phyloP scores from a whole-genome alignment of 2,113 vertebrate genomes.

The Tautogolabrus adspersus region DNA sequence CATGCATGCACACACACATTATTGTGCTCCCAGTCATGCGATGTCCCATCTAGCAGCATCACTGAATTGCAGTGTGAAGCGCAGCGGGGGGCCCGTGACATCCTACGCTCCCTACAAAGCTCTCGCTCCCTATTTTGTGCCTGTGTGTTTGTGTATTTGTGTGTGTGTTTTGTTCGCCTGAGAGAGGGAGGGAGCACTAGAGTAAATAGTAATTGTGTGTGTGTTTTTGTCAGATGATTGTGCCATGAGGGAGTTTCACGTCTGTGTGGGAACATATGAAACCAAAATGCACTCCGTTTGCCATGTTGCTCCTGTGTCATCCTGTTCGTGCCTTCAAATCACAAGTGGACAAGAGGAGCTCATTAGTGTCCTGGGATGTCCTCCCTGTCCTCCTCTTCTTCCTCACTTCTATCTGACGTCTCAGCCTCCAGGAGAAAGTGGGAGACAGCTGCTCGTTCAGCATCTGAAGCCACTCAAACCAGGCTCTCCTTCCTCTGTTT shows the following conservation, averaged over 20 bases:
- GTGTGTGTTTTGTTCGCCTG: slow-evolving; percentile 19
- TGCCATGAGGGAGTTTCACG: slow-evolving; percentile 18
- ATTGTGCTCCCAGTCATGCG: slow-evolving; percentile 70
- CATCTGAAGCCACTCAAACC: not conserved
- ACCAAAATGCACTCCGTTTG: slow-evolving; percentile 26
- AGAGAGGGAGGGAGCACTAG: slow-evolving; percentile 3
- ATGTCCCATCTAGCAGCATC: slow-evolving; percentile 66
- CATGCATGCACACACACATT: slow-evolving; percentile 56
- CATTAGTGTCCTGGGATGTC: slow-evolving; percentile 64
- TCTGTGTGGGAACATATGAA: not conserved
- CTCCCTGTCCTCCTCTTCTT: not conserved
- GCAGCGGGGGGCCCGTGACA: slow-evolving; percentile 58
- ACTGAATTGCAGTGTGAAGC: slow-evolving; percentile 56
- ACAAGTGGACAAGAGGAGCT: slow-evolving; percentile 32
- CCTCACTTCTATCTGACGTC: not conserved
- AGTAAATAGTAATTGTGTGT: not conserved
- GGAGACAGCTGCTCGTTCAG: not conserved
- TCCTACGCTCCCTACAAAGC: slow-evolving; percentile 49
- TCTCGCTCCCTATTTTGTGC: slow-evolving; percentile 21
- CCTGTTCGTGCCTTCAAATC: not conserved
- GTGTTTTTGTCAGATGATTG: not conserved
- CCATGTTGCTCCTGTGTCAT: slow-evolving; percentile 26
- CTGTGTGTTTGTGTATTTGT: slow-evolving; percentile 47
- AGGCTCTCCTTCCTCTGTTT: not conserved
- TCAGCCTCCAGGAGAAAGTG: slow-evolving; percentile 2